Evolutionary conservation across 2,888 invertebrate genomes (phyloP).

Genomic region (Lasioglossum calceatum): DNA sequence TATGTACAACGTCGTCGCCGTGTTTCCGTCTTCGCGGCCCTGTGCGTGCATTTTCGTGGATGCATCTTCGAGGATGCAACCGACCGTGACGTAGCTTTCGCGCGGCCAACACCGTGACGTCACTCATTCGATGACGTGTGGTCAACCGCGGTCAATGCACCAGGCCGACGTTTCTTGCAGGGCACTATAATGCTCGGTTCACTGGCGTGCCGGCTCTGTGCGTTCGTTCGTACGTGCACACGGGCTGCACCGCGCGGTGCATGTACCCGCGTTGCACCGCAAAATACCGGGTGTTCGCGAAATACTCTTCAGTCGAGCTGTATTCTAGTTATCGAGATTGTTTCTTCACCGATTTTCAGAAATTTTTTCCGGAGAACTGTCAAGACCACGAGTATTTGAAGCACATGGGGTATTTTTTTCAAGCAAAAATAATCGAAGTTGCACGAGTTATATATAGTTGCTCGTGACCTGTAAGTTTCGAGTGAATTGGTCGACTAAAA

Average conservation of each 20-base stretch:
- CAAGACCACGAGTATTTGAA: not conserved
- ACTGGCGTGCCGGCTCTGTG: slow-evolving; percentile 71
- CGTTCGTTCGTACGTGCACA: slow-evolving; percentile 68
- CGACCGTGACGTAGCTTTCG: slow-evolving; percentile 76
- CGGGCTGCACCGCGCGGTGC: slow-evolving; percentile 58
- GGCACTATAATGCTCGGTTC: slow-evolving; percentile 77
- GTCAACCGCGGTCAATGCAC: slow-evolving; percentile 85
- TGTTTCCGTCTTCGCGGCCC: not conserved
- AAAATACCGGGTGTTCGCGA: slow-evolving; percentile 74
- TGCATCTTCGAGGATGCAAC: slow-evolving; percentile 64
- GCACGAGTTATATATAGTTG: not conserved
- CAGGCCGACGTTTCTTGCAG: slow-evolving; percentile 80
- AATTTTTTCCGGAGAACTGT: not conserved
- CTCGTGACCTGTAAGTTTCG: not conserved
- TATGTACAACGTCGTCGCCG: not conserved
- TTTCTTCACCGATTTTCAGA: not conserved
- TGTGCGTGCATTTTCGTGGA: slow-evolving; percentile 57
- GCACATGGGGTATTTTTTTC: not conserved
- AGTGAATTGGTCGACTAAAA: not conserved
- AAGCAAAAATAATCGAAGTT: not conserved
- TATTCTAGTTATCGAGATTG: not conserved
- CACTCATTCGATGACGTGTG: slow-evolving; percentile 84
- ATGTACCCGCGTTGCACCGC: slow-evolving; percentile 74
- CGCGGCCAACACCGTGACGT: slow-evolving; percentile 79
- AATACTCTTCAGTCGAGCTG: not conserved